Conservation (phyloP, 2,888 invertebrate genomes). For the Drosophila nr. perissopoda region DNA sequence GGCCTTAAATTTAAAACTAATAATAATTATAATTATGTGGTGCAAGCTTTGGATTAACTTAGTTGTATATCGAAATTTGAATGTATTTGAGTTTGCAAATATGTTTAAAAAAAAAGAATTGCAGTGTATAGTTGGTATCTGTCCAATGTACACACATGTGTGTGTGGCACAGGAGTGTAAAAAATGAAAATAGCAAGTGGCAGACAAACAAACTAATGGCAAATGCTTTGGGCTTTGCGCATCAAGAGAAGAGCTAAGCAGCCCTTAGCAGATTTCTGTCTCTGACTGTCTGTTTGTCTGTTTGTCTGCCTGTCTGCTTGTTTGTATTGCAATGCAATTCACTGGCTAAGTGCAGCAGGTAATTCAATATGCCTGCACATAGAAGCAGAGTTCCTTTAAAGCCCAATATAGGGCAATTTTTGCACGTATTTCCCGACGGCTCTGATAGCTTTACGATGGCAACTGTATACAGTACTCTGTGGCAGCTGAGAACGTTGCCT, state of each 20-base stretch:
- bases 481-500: not conserved
- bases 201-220: slow-evolving; percentile 49
- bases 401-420: slow-evolving; percentile 22
- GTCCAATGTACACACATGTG: not conserved
- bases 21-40: not conserved
- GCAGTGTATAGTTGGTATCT: not conserved
- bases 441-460: slow-evolving; percentile 7
- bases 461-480: not conserved
- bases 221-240: slow-evolving; percentile 44
- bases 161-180: slow-evolving; percentile 25
- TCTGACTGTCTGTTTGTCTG: not conserved
- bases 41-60: not conserved
- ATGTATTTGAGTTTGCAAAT: not conserved
- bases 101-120: not conserved
- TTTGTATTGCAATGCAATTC: slow-evolving; percentile 34
- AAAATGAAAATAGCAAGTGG: slow-evolving; percentile 40
- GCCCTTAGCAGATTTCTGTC: slow-evolving; percentile 21
- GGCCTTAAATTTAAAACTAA: rapidly evolving
- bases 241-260: slow-evolving; percentile 31
- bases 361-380: slow-evolving; percentile 62
- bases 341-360: slow-evolving; percentile 71
- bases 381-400: slow-evolving; percentile 45
- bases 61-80: not conserved
- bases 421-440: slow-evolving; percentile 31
- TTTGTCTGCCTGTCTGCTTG: not conserved